Evolutionary conservation across 2,888 invertebrate species (phyloP).

Genomic region (Elysia crispata): DNA sequence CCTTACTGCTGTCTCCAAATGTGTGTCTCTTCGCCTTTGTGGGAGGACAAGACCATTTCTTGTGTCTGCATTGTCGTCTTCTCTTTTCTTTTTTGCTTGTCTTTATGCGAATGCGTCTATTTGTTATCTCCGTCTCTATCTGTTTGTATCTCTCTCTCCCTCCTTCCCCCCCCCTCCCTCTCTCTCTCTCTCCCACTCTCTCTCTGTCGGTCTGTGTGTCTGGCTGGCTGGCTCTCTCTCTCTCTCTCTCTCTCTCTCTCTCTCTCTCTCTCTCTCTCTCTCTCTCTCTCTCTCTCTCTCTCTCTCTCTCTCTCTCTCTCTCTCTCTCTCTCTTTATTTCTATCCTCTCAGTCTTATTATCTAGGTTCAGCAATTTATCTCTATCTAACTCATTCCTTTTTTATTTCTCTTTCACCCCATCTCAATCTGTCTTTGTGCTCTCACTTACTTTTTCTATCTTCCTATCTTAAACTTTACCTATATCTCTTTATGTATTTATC

Average conservation of each 20-base stretch:
- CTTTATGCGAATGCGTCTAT: too few relatives aligned
- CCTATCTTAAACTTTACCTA: too few relatives aligned
- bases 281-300: slow-evolving; percentile 22
- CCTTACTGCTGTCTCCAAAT: too few relatives aligned
- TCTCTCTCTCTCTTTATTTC: not conserved
- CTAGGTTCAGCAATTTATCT: not conserved
- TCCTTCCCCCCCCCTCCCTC: not conserved
- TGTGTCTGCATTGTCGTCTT: too few relatives aligned
- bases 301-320: slow-evolving; percentile 16
- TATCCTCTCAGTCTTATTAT: slow-evolving; percentile 1
- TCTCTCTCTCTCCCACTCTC: not conserved
- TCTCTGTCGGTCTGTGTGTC: not conserved
- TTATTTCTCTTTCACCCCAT: too few relatives aligned
- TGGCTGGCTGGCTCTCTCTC: slow-evolving; percentile 14
- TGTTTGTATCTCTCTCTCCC: not conserved
- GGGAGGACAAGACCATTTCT: too few relatives aligned
- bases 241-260: slow-evolving; percentile 23
- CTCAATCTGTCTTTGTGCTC: too few relatives aligned
- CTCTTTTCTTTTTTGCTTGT: too few relatives aligned
- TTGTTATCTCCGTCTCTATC: not conserved
- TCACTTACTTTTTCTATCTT: too few relatives aligned
- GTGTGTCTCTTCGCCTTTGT: too few relatives aligned
- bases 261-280: slow-evolving; percentile 11
- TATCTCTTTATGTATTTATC: too few relatives aligned
- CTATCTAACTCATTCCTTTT: not conserved